These are phyloP conservation scores for Iselma pallidipennis DNA, from an alignment of 2,888 invertebrate species.

Conservation along the genomic window DNA sequence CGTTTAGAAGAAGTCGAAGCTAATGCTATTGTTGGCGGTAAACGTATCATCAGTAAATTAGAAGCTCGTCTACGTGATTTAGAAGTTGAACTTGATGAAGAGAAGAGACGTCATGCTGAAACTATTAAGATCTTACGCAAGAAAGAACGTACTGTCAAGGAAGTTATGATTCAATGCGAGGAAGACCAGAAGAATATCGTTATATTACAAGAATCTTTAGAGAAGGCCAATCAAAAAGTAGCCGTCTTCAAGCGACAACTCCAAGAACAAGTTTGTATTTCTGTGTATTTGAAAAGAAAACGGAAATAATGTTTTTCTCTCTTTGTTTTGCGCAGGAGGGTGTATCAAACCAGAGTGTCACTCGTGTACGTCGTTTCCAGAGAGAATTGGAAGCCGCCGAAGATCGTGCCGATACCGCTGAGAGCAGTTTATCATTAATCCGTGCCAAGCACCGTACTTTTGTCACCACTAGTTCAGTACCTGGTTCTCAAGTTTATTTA, in stretches of 20 bases:
- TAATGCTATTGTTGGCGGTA: constrained; percentile 95
- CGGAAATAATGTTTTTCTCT: background rate
- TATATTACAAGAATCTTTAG: constrained; percentile 87
- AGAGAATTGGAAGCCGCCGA: constrained; percentile 97
- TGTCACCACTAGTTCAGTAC: constrained; percentile 91
- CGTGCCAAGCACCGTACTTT: constrained; percentile 98
- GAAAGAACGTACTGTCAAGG: constrained; percentile 97
- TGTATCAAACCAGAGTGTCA: constrained; percentile 88
- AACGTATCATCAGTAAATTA: constrained; percentile 96
- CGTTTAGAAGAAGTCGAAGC: constrained; percentile 96
- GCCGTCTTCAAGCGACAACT: constrained; percentile 95
- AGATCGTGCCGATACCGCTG: constrained; percentile 93
- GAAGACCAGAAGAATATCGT: constrained; percentile 96
- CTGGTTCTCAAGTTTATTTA: constrained; percentile 89
- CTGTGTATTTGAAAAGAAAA: background rate
- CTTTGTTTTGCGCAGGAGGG: constrained; percentile 70
- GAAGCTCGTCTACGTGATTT: constrained; percentile 93
- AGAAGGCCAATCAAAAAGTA: constrained; percentile 86
- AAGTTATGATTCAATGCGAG: constrained; percentile 92
- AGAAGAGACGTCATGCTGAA: constrained; percentile 96
- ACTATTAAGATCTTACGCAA: constrained; percentile 97
- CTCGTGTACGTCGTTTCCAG: constrained; percentile 97
- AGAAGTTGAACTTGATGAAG: constrained; percentile 94
- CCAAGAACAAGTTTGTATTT: constrained; percentile 75
- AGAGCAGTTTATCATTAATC: constrained; percentile 92